Evolutionary conservation across 35 echinoderm and acorn worm genomes (phyloP).

Genomic region (Anneissia japonica): DNA sequence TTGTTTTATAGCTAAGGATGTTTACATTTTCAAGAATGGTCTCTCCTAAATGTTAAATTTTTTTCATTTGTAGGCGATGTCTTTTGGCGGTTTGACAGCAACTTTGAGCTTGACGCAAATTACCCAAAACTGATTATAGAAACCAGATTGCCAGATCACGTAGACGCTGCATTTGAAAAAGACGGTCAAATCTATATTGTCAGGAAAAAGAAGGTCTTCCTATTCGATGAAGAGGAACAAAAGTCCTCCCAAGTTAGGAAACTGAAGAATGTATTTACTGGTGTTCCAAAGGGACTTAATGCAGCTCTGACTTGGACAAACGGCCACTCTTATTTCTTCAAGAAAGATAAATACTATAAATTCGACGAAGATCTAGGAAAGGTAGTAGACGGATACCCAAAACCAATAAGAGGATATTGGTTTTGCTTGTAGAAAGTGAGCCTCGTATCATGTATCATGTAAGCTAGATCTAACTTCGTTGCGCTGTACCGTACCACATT

Average conservation of each 20-base stretch:
- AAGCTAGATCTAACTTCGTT: too few species aligned
- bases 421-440: not conserved
- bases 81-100: constrained; percentile 64
- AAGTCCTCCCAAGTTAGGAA: not conserved
- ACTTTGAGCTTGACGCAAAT: constrained; percentile 43
- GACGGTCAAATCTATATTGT: constrained; percentile 73
- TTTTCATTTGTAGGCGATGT: constrained; percentile 33
- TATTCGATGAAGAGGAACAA: not conserved
- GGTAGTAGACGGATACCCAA: constrained; percentile 46
- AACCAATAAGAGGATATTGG: not conserved
- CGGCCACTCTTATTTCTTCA: constrained; percentile 84
- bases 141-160: constrained; percentile 35
- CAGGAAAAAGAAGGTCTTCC: not conserved
- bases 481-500: too few species aligned
- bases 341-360: constrained; percentile 64
- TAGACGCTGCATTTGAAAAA: constrained; percentile 54
- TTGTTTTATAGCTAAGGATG: too few species aligned
- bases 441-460: too few species aligned
- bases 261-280: not conserved
- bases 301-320: constrained; percentile 82
- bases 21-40: too few species aligned
- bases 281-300: constrained; percentile 43
- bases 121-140: constrained; percentile 52
- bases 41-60: not conserved
- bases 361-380: constrained; percentile 47